Conservation (phyloP, 2,797 vertebrate species). For the Tiaroga cobitis region DNA sequence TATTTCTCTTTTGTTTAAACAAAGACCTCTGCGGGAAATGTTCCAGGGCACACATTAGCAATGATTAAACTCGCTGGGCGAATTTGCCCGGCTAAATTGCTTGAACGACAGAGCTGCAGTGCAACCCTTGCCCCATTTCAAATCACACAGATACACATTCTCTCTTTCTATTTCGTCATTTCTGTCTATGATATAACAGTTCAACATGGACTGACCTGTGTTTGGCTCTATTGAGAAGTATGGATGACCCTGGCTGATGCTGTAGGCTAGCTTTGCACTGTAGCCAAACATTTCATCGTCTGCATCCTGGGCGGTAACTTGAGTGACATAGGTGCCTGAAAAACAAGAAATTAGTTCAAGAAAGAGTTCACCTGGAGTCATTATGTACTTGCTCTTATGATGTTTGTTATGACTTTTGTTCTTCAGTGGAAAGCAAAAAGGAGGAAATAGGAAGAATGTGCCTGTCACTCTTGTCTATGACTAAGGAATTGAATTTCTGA, state of each 20-base stretch:
- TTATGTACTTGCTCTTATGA: not conserved
- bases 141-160: slow-evolving; percentile 18
- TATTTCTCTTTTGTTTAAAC: slow-evolving; percentile 64
- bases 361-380: not conserved
- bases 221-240: slow-evolving; percentile 96
- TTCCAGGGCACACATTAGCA: slow-evolving; percentile 65
- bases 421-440: not conserved
- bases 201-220: slow-evolving; percentile 80
- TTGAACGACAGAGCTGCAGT: slow-evolving; percentile 44
- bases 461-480: not conserved
- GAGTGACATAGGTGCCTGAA: slow-evolving; percentile 92
- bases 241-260: slow-evolving; percentile 93
- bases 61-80: slow-evolving; percentile 61
- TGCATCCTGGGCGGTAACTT: slow-evolving; percentile 94
- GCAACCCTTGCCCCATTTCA: slow-evolving; percentile 37
- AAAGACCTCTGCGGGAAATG: slow-evolving; percentile 59
- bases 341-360: slow-evolving; percentile 44
- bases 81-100: slow-evolving; percentile 49
- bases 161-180: not conserved
- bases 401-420: not conserved
- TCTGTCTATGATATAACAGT: slow-evolving; percentile 32
- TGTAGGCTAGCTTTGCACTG: slow-evolving; percentile 92
- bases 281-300: slow-evolving; percentile 93
- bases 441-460: not conserved
- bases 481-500: not conserved